These are phyloP conservation scores for Vireo altiloquus DNA, from an alignment of 2,113 vertebrate genomes.

Conservation along the genomic window DNA sequence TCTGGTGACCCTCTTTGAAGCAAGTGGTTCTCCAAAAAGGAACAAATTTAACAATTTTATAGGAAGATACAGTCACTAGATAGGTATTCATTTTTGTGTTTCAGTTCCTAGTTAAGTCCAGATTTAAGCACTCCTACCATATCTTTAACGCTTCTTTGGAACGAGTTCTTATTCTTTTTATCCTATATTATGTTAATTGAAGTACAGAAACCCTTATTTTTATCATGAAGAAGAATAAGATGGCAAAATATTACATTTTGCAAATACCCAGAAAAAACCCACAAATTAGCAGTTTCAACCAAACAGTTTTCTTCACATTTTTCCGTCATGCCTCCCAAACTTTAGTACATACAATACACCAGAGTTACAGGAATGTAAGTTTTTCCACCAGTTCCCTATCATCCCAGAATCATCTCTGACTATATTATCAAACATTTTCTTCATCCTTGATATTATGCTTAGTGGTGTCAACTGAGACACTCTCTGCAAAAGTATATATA, in stretches of 20 bases:
- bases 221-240: background rate
- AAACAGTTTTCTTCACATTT: background rate
- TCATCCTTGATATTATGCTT: background rate
- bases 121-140: background rate
- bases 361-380: background rate
- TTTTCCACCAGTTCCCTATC: background rate
- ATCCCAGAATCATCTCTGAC: background rate
- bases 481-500: background rate
- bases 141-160: background rate
- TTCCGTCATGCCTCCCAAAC: background rate
- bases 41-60: background rate
- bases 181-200: background rate
- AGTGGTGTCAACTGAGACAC: background rate
- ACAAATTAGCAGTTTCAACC: background rate
- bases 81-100: background rate
- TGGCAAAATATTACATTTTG: background rate
- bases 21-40: background rate
- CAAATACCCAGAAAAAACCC: background rate
- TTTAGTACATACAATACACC: background rate
- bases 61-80: background rate
- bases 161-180: background rate
- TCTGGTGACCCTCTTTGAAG: background rate
- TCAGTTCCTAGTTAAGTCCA: background rate
- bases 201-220: background rate
- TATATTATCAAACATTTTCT: background rate